Base-by-base conservation (phyloP, 2,888 invertebrate species). In the Hoplodrina blanda region DNA sequence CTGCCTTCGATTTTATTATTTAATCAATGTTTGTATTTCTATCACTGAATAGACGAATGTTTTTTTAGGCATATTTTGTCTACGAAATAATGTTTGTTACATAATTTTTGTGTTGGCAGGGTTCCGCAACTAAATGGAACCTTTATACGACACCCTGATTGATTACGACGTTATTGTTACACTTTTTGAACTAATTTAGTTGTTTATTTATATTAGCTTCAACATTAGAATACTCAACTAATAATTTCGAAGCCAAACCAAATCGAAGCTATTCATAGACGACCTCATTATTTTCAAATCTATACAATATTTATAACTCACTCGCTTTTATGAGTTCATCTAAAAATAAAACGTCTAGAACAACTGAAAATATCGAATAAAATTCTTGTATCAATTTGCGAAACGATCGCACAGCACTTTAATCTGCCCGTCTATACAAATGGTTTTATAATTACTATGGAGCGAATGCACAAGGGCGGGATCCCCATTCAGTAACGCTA, bases 381-480 rank as follows among this genome's bases (percentile, higher is more conserved):
- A 19, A 63, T 56, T 61, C 55, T 54, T 62, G 57, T 64, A 49
- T 50, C 52, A 64, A 50, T 70, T 69, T 52, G 50, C 49, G 52
- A 79, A 62, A 57, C 57, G 50, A 46, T 44, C 25, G 52, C 60
- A 56, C 52, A 76, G 56, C 54, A 65, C 46, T 56, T 55, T 61
- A 67, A 66, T 66, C 57, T 73, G 50, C 52, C 50, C 56, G 56
- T 64, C 65, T 61, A 73, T 69, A 81, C 63, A 75, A 75, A 80
- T 80, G 70, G 71, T 62, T 66, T 78, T 75, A 69, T 78, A 81
- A 80, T 77, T 74, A 80, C 76, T 70, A 68, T 46, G 54, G 77
- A 50, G 50, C 46, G 64, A 54, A 62, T 62, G 59, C 50, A 74
- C 59, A 72, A 67, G 62, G 68, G 69, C 19, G 54, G 75, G 37